Percentiles rank a stretch among this genome's conserved stretches.
phyloP scores from a whole-genome alignment of 2,888 invertebrate species.

The Esperia sulphurella region DNA sequence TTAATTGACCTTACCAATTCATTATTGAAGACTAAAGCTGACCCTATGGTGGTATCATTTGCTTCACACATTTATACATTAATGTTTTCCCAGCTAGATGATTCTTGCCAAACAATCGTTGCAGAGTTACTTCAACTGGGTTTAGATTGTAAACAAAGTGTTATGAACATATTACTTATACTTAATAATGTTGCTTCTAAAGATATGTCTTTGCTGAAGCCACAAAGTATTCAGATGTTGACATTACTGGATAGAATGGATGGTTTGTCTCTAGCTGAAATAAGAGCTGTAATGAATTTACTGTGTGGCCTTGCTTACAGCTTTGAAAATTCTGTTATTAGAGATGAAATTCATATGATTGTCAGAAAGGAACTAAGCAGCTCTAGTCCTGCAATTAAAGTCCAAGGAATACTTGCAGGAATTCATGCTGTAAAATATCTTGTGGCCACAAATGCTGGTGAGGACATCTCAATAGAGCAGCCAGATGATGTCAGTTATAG shows the following conservation, averaged over 20 bases:
- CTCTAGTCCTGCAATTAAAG: slow-evolving; percentile 81
- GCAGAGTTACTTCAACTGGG: slow-evolving; percentile 62
- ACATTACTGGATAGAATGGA: slow-evolving; percentile 87
- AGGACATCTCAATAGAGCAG: slow-evolving; percentile 50
- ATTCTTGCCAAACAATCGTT: slow-evolving; percentile 57
- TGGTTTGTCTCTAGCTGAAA: slow-evolving; percentile 85
- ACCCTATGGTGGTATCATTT: slow-evolving; percentile 77
- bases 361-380: slow-evolving; percentile 90
- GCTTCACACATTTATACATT: slow-evolving; percentile 78
- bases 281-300: slow-evolving; percentile 87
- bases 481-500: slow-evolving; percentile 68
- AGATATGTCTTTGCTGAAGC: slow-evolving; percentile 68
- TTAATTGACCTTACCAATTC: slow-evolving; percentile 78
- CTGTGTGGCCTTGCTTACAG: slow-evolving; percentile 85
- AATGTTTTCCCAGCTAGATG: slow-evolving; percentile 63
- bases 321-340: slow-evolving; percentile 74
- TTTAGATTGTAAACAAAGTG: slow-evolving; percentile 56
- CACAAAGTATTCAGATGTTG: slow-evolving; percentile 81
- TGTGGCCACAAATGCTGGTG: slow-evolving; percentile 61
- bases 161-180: slow-evolving; percentile 52
- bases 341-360: slow-evolving; percentile 91
- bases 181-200: slow-evolving; percentile 59
- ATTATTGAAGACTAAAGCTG: slow-evolving; percentile 70
- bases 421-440: slow-evolving; percentile 87
- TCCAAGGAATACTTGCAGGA: slow-evolving; percentile 87